These are phyloP conservation scores for Lophotriccus pileatus DNA, from an alignment of 2,797 vertebrate species.

Conservation along the genomic window DNA sequence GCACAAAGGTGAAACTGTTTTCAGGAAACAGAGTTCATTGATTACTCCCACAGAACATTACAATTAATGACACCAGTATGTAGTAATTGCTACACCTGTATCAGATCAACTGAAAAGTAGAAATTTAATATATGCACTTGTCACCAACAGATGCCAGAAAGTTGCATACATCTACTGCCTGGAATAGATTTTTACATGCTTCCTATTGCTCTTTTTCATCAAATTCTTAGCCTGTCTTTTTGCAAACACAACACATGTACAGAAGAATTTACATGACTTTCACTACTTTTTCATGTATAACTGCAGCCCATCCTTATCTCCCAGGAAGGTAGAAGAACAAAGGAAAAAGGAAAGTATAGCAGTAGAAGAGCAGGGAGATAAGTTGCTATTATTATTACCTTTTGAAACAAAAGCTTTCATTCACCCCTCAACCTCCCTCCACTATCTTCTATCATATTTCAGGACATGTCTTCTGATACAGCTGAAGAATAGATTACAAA, in stretches of 20 bases:
- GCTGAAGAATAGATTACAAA: slow-evolving; percentile 50
- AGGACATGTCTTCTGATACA: slow-evolving; percentile 33
- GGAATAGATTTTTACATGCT: slow-evolving; percentile 6
- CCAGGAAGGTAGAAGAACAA: neutral
- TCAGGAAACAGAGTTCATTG: slow-evolving; percentile 30
- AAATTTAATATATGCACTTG: slow-evolving; percentile 15
- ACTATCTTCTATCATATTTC: slow-evolving; percentile 49
- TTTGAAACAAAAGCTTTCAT: slow-evolving; percentile 62
- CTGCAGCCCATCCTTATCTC: neutral
- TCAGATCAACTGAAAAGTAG: neutral
- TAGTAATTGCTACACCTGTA: slow-evolving; percentile 12
- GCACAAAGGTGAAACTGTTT: slow-evolving; percentile 23
- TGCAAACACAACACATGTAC: neutral
- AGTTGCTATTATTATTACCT: slow-evolving; percentile 57
- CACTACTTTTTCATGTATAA: neutral
- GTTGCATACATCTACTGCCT: neutral
- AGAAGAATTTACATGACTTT: neutral
- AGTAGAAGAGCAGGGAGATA: neutral
- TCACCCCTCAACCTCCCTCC: slow-evolving; percentile 36
- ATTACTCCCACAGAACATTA: slow-evolving; percentile 19
- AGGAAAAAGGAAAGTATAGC: neutral
- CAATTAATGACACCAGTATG: slow-evolving; percentile 29
- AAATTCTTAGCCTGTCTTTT: neutral
- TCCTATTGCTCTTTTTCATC: slow-evolving; percentile 2
- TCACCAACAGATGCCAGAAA: neutral